Evolutionary conservation across 2,797 vertebrate species (phyloP).

Genomic region (Enteromius radiatus): DNA sequence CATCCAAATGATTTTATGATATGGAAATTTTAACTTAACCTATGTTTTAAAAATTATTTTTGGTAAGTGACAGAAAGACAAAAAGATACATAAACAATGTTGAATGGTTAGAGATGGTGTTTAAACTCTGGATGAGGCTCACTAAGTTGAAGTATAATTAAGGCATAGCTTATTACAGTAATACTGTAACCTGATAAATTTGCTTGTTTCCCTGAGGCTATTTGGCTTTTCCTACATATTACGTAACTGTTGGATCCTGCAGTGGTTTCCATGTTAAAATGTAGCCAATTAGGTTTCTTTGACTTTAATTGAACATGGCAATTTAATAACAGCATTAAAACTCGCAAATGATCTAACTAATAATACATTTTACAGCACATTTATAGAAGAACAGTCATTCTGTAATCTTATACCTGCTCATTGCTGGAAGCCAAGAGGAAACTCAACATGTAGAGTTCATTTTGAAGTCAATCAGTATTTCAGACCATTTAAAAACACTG

Average conservation of each 20-base stretch:
- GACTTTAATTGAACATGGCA: neutral
- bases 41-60: neutral
- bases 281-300: neutral
- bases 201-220: neutral
- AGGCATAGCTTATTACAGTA: neutral
- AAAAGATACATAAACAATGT: neutral
- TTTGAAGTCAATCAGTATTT: neutral
- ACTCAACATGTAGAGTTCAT: neutral
- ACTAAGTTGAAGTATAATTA: neutral
- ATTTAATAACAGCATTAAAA: neutral
- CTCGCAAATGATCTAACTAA: neutral
- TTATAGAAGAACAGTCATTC: neutral
- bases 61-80: neutral
- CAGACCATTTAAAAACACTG: neutral
- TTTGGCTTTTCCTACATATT: neutral
- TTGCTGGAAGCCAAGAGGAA: neutral
- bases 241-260: neutral
- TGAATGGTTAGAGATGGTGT: neutral
- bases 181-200: neutral
- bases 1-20: neutral
- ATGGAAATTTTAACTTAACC: neutral
- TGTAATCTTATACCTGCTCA: neutral
- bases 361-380: neutral
- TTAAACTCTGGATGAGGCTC: neutral
- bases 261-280: neutral